A percentile compares a stretch with the other conserved stretches of the same genome.
Evolutionary conservation across 2,113 vertebrate species (phyloP).

Genomic region (Zeus faber): DNA sequence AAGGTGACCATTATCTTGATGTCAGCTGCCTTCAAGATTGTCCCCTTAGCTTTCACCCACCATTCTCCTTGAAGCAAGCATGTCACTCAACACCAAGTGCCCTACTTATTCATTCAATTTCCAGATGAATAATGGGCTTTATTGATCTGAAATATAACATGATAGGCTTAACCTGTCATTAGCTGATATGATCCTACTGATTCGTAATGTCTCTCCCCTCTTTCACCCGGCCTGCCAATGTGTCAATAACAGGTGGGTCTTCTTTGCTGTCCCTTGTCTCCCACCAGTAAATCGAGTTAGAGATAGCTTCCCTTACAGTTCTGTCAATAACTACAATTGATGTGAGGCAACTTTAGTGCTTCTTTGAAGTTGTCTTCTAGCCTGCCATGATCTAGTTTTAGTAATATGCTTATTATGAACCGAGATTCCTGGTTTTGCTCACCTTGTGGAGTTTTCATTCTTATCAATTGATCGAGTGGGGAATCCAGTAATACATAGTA

Average conservation of each 20-base stretch:
- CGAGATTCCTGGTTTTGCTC: too few relatives aligned
- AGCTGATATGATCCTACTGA: conserved; percentile 32
- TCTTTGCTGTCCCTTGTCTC: conserved; percentile 47
- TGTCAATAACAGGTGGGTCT: conserved; percentile 51
- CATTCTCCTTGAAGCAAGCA: conserved; percentile 16
- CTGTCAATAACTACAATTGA: conserved; percentile 30
- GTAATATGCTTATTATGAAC: too few relatives aligned
- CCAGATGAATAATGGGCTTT: conserved; percentile 45
- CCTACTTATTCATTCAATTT: conserved; percentile 55
- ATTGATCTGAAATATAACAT: conserved; percentile 47
- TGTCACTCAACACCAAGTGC: conserved; percentile 24
- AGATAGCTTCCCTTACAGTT: conserved; percentile 43
- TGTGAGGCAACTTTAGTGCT: conserved; percentile 8
- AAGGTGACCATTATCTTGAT: too few relatives aligned
- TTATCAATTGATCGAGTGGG: too few relatives aligned
- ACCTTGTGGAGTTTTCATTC: too few relatives aligned
- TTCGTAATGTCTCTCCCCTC: conserved; percentile 19
- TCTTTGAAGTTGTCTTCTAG: background rate
- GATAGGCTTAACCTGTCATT: conserved; percentile 40
- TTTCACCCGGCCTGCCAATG: conserved; percentile 10
- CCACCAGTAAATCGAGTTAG: conserved; percentile 44
- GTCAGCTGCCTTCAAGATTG: too few relatives aligned
- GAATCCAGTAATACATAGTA: too few relatives aligned
- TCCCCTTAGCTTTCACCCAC: too few relatives aligned
- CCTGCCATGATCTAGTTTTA: too few relatives aligned